phyloP scores from a whole-genome alignment of 1,140 invertebrate species.

The Solenopsis invicta region DNA sequence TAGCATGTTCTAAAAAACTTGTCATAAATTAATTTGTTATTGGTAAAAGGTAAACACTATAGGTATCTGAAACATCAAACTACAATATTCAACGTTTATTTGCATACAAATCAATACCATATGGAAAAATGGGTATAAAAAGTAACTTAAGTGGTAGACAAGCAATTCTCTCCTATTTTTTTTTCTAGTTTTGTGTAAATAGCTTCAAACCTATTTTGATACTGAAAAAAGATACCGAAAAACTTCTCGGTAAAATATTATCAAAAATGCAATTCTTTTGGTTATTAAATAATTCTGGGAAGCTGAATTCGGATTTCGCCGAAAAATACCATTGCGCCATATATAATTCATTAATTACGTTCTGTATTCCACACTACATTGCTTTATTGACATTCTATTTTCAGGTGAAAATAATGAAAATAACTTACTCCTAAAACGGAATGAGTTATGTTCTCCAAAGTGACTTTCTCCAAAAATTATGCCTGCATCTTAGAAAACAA shows the following conservation, averaged over 20 bases:
- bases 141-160: too few species aligned
- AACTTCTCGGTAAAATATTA: neutral
- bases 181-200: neutral
- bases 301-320: neutral
- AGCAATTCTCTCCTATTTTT: neutral
- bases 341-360: neutral
- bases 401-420: neutral
- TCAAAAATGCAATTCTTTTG: neutral
- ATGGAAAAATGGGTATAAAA: too few species aligned
- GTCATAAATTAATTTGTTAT: too few species aligned
- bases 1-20: too few species aligned
- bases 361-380: neutral
- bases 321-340: neutral
- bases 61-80: too few species aligned
- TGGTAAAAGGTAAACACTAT: too few species aligned
- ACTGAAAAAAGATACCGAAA: neutral
- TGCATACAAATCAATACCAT: too few species aligned
- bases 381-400: neutral
- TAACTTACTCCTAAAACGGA: constrained; percentile 37
- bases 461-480: neutral
- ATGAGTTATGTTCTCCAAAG: constrained; percentile 8
- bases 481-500: neutral
- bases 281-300: neutral
- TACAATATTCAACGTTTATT: too few species aligned
- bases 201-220: neutral